These are phyloP conservation scores for Tryphoninae sp. DNA, from an alignment of 2,888 invertebrate genomes.

Conservation along the genomic window DNA sequence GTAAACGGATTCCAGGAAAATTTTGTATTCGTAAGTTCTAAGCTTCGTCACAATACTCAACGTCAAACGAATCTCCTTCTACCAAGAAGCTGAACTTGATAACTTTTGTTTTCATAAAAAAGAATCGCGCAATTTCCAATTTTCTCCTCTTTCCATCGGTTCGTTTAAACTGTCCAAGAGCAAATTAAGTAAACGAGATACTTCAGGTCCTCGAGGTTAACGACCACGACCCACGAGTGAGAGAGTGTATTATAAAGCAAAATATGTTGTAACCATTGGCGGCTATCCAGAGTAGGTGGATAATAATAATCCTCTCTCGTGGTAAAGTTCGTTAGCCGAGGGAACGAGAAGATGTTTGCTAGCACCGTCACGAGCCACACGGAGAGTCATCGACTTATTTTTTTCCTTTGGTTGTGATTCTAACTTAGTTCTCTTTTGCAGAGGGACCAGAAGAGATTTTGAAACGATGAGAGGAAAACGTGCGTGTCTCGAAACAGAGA, in stretches of 20 bases:
- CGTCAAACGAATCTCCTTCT: background rate
- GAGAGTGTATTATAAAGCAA: conserved; percentile 69
- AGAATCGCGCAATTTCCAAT: background rate
- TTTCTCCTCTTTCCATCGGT: conserved; percentile 11
- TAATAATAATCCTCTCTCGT: conserved; percentile 76
- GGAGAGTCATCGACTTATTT: conserved; percentile 42
- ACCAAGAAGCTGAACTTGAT: background rate
- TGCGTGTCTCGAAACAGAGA: background rate
- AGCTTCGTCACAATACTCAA: background rate
- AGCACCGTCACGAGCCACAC: background rate
- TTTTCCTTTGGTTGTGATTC: conserved; percentile 27
- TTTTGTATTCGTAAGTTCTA: too few relatives aligned
- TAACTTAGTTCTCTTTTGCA: conserved; percentile 21
- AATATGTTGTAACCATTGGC: conserved; percentile 79
- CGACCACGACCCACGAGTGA: conserved; percentile 68
- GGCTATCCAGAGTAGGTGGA: conserved; percentile 74
- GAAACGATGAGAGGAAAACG: background rate
- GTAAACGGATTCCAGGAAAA: too few relatives aligned
- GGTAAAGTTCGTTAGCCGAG: conserved; percentile 77
- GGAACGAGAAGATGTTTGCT: conserved; percentile 47
- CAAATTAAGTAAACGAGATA: conserved; percentile 56
- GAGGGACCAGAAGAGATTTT: conserved; percentile 1
- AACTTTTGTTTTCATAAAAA: background rate
- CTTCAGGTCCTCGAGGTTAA: conserved; percentile 72
- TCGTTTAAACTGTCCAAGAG: conserved; percentile 38